Base-by-base conservation (phyloP, 1,140 invertebrate species). In the Neuroterus valhalla region DNA sequence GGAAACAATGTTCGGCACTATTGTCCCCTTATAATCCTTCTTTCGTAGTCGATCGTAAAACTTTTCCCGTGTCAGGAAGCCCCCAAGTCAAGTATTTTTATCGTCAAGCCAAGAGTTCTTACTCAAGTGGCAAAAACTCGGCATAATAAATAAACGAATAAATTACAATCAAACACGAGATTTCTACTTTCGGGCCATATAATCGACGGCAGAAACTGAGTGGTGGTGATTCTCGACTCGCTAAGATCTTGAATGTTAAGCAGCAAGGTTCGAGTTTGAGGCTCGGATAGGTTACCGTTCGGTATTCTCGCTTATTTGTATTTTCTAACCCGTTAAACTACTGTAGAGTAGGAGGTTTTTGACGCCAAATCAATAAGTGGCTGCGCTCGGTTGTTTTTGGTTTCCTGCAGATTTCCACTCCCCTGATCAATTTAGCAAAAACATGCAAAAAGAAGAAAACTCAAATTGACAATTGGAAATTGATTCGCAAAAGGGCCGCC, bases 31-130 rank as follows among this genome's bases (percentile, higher is more conserved):
- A 81, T 78, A 79, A 78, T 81, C 66, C 74, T 77, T 79, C 77
- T 76, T 72, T 80, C 71, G 73, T 72, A 75, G 75, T 72, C 80
- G 73, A 45, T 71, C 71, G 50, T 48, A 72, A 81, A 80, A 78
- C 75, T 71, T 74, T 50, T 62, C 74, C 74, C 73, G 79, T 76
- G 72, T 76, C 76, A 44, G 76, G 76, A 72, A 76, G 74, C 74
- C 79, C 76, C n/a, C 78, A 79, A 77, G 77, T 73, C 75, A 80
- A 80, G 78, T 80, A 80, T 77, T 78, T 80, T 80, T 80, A 78
- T 78, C 78, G 78, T 76, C 76, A 81, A 81, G 76, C 74, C 74
- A 74, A 70, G 76, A 77, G 75, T 74, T 72, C 76, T 75, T 80
- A 80, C 77, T n/a, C 77, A 80, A 77, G 77, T 80, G 75, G 75